Evolutionary conservation across 2,113 vertebrate species (phyloP).

Genomic region (Saimiri boliviensis): DNA sequence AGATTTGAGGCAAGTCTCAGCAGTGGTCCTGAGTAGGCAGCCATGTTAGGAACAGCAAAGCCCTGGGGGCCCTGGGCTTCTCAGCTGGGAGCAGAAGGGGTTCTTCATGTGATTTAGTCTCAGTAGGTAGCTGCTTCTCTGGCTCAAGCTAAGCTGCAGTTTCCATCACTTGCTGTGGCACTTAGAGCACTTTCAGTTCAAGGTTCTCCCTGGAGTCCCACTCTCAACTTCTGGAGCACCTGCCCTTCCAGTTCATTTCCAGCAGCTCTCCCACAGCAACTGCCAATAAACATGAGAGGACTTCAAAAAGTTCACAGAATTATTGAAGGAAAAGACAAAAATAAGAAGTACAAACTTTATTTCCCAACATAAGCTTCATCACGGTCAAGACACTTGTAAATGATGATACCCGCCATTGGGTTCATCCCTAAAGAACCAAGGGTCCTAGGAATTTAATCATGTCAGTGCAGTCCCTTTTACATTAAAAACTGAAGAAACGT

Average conservation of each 20-base stretch:
- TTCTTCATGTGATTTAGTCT: background rate
- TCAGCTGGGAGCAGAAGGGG: background rate
- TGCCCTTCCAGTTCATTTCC: background rate
- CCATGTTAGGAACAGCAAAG: background rate
- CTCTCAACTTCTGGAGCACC: background rate
- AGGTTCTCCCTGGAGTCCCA: background rate
- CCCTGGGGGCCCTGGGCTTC: background rate
- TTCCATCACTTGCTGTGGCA: background rate
- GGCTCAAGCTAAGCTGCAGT: background rate
- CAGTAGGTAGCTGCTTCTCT: background rate
- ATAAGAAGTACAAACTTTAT: background rate
- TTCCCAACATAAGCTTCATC: background rate
- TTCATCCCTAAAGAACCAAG: background rate
- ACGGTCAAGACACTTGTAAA: background rate
- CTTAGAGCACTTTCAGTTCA: background rate
- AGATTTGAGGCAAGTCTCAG: slow-evolving; percentile 45
- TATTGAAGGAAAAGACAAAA: background rate
- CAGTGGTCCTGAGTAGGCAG: slow-evolving; percentile 7
- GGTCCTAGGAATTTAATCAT: background rate
- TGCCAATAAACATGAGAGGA: background rate
- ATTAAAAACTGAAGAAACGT: background rate
- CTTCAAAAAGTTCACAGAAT: background rate
- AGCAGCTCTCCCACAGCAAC: background rate
- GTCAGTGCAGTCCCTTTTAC: background rate
- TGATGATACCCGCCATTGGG: background rate